These are phyloP conservation scores for Amiota minor DNA, from an alignment of 2,888 invertebrate genomes.

Conservation along the genomic window DNA sequence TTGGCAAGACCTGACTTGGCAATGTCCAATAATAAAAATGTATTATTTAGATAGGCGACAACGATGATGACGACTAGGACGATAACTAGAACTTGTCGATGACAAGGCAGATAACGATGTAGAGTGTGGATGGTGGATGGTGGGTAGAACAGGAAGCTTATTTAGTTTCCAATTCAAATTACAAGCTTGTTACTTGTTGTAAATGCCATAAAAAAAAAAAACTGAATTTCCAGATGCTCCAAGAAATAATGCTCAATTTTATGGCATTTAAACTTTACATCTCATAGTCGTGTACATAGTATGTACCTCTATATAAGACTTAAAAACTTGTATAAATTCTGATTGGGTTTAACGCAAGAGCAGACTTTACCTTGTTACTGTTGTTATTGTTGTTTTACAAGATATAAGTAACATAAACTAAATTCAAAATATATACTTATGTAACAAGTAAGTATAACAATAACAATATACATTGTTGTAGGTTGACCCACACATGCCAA, in stretches of 20 bases:
- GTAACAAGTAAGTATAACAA: not conserved
- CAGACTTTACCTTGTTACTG: not conserved
- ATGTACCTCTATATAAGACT: not conserved
- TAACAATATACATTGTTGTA: not conserved
- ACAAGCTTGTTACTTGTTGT: constrained; percentile 9
- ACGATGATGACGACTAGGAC: not conserved
- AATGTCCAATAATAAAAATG: constrained; percentile 27
- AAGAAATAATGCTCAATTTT: not conserved
- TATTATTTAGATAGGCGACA: constrained; percentile 9
- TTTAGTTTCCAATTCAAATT: constrained; percentile 26
- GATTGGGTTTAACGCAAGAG: not conserved
- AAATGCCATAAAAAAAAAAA: not conserved
- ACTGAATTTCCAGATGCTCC: not conserved
- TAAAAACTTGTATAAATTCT: not conserved
- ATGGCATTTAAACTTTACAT: not conserved
- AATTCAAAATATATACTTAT: not conserved
- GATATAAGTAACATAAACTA: not conserved
- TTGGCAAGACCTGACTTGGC: constrained; percentile 9
- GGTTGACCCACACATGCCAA: not conserved
- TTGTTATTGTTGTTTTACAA: not conserved
- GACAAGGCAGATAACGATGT: not conserved
- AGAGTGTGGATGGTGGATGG: not conserved
- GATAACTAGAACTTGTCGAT: not conserved
- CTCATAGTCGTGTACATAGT: too few species aligned
- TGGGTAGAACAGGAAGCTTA: not conserved